Base-by-base conservation (phyloP, 2,888 invertebrate genomes). In the Portevinia maculata region DNA sequence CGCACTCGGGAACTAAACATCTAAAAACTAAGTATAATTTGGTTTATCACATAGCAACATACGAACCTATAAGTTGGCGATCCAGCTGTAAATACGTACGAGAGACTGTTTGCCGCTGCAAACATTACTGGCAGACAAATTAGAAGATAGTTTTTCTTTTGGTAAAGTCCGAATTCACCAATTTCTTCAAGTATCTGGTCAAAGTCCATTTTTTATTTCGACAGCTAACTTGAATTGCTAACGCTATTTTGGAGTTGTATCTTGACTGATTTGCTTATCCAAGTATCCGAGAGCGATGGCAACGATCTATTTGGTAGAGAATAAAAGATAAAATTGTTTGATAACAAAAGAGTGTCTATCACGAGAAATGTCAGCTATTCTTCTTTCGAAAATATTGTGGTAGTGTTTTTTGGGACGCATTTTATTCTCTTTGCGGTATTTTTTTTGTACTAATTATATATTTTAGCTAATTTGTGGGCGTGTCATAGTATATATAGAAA, bases 61-160 rank as follows among this genome's bases (percentile, higher is more conserved):
- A 62, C 62, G 84, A 88, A 93, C 92, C 93, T 92, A 87, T 93
- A 93, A 64, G 92, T 89, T 8, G 93, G 93, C 44, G 91, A 90
- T 50, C 93, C 93, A 7, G 93, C 93, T 1, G 93, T 93, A 88
- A 93, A 93, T 6, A 93, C 93, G 85, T 93, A 93, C 28, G 92
- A 92, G 17, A 93, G 87, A 88, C 93, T 93, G 86, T 93, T 93
- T 5, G 93, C 93, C 0, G 93, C 93, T 11, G 91, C 92, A 87
- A 93, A 93, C 75, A 93, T 88, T 11, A 93, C 92, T 0, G 93
- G 93, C 48, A 93, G 86, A 87, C 93, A 93, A 39, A 93, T 90
- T 46, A 93, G 89, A 28, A 92, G 85, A 87, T 93, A 93, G 60
- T 92, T 92, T 15, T 90, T 90, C 65, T 92, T 90, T 88, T 93